These are phyloP conservation scores for Peromyscus melanophrys DNA, from an alignment of 2,797 vertebrate genomes.

Conservation along the genomic window DNA sequence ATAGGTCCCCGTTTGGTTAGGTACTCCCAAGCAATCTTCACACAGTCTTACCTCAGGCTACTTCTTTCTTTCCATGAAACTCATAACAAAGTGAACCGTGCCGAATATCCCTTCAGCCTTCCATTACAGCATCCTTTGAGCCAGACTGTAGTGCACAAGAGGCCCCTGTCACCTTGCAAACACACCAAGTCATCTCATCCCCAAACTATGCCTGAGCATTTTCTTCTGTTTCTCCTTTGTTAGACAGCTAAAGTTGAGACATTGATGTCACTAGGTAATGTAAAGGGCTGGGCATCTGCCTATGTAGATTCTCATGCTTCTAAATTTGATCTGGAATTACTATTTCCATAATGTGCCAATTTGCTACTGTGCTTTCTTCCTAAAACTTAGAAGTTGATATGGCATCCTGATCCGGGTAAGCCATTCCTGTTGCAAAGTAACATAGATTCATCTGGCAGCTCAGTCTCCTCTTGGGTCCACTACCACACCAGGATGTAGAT, in stretches of 20 bases:
- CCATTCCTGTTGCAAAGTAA: neutral
- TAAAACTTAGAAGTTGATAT: neutral
- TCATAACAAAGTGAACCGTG: neutral
- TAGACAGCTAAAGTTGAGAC: neutral
- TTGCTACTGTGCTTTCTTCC: neutral
- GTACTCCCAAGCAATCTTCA: neutral
- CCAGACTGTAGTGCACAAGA: neutral
- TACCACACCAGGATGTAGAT: neutral
- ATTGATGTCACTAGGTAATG: neutral
- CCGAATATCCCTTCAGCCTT: neutral
- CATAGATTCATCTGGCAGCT: neutral
- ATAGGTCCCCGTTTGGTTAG: neutral
- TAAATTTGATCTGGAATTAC: neutral
- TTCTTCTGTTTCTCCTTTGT: neutral
- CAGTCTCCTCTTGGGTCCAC: neutral
- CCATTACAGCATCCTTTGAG: neutral
- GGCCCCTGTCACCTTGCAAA: neutral
- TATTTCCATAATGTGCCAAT: neutral
- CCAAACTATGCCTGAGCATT: neutral
- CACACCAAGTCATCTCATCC: neutral
- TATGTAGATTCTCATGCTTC: neutral
- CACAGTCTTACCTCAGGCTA: neutral
- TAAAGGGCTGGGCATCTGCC: neutral
- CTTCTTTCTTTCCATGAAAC: neutral
- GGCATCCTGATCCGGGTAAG: neutral